Conservation (phyloP, 2,797 vertebrate genomes). For the Gallirallus australis region DNA sequence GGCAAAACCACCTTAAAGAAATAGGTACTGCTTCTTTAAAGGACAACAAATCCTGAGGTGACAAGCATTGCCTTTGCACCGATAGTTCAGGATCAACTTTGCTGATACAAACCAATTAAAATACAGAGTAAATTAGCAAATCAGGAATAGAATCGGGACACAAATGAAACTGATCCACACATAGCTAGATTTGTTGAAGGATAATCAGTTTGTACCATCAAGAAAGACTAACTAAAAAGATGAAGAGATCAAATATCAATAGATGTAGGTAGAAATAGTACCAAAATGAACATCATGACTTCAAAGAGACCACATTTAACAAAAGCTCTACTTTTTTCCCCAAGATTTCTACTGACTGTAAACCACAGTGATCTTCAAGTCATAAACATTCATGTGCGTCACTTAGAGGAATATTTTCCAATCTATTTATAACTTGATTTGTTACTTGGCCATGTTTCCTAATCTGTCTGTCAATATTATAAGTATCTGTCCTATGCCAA, state of each 20-base stretch:
- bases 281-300: neutral
- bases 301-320: neutral
- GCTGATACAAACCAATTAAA: neutral
- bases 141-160: neutral
- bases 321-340: neutral
- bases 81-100: neutral
- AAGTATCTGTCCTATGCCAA: slow-evolving; percentile 45
- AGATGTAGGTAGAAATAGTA: neutral
- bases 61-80: neutral
- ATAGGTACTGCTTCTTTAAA: neutral
- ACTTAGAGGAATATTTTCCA: slow-evolving; percentile 28
- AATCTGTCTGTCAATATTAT: slow-evolving; percentile 17
- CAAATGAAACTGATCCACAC: neutral
- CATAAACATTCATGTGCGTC: neutral
- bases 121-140: neutral
- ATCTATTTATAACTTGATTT: slow-evolving; percentile 46
- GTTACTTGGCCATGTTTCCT: neutral
- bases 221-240: neutral
- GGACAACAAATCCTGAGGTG: neutral
- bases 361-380: neutral
- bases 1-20: neutral
- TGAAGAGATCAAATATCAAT: neutral
- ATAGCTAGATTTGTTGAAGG: neutral
- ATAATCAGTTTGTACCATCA: neutral
- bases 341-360: neutral